These are phyloP conservation scores for Oncopodura yosiiana DNA, from an alignment of 1,140 invertebrate species.

Conservation along the genomic window DNA sequence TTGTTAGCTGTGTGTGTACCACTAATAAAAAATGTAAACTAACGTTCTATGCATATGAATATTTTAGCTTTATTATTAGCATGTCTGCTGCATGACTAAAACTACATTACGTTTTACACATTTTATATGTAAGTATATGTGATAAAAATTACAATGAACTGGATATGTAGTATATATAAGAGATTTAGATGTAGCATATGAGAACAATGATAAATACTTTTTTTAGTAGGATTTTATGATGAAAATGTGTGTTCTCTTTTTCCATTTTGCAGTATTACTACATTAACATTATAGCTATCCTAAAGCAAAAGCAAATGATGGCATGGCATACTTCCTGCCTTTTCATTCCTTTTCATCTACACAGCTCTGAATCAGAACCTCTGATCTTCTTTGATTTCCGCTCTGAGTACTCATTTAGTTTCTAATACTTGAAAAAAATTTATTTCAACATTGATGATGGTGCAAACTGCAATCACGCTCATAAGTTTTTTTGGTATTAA, in stretches of 20 bases:
- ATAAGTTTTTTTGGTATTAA: not conserved
- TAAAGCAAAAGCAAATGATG: not conserved
- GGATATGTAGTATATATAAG: too few species aligned
- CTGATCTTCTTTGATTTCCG: slow-evolving; percentile 17
- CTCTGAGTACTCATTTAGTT: not conserved
- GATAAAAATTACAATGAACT: too few species aligned
- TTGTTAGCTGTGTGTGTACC: too few species aligned
- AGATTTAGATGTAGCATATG: slow-evolving; percentile 2
- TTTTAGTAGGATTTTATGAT: not conserved
- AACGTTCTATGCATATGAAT: too few species aligned
- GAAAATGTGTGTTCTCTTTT: slow-evolving; percentile 5
- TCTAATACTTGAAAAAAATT: too few species aligned
- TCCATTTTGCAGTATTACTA: slow-evolving; percentile 9
- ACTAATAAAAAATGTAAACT: too few species aligned
- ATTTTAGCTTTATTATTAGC: too few species aligned
- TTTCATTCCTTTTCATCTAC: slow-evolving; percentile 13
- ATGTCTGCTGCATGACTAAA: too few species aligned
- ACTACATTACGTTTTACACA: too few species aligned
- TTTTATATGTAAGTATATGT: too few species aligned
- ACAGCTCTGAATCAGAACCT: too few species aligned
- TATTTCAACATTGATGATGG: slow-evolving; percentile 7
- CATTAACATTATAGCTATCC: not conserved
- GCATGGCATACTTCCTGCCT: slow-evolving; percentile 16
- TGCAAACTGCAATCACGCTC: not conserved
- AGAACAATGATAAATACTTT: slow-evolving; percentile 3